Conservation (phyloP, 2,797 vertebrate species). For the Pangasius djambal region DNA sequence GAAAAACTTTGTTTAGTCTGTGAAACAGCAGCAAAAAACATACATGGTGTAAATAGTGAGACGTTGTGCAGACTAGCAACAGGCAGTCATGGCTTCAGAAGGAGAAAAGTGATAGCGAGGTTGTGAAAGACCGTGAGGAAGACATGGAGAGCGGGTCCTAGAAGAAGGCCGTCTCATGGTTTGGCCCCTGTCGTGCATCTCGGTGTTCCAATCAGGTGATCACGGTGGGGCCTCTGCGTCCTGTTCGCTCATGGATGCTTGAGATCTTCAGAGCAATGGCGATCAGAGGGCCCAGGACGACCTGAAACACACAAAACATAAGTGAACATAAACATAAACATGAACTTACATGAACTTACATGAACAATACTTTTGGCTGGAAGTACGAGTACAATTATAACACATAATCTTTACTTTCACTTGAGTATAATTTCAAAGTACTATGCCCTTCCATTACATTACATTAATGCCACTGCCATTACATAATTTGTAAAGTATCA, state of each 20-base stretch:
- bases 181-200: slow-evolving; percentile 69
- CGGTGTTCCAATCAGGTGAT: slow-evolving; percentile 86
- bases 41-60: slow-evolving; percentile 46
- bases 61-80: slow-evolving; percentile 37
- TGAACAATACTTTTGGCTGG: too few relatives aligned
- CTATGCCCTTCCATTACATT: not conserved
- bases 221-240: slow-evolving; percentile 90
- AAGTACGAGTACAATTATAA: not conserved
- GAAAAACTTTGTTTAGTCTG: slow-evolving; percentile 32
- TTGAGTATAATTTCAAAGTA: not conserved
- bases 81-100: slow-evolving; percentile 25
- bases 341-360: not conserved
- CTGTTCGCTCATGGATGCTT: slow-evolving; percentile 94
- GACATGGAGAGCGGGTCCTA: slow-evolving; percentile 40
- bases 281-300: slow-evolving; percentile 94
- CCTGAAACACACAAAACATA: slow-evolving; percentile 70
- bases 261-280: slow-evolving; percentile 98
- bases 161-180: slow-evolving; percentile 56
- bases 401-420: not conserved
- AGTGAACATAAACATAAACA: not conserved
- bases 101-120: slow-evolving; percentile 21
- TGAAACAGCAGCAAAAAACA: slow-evolving; percentile 52
- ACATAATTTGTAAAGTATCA: not conserved
- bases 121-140: slow-evolving; percentile 42
- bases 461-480: not conserved